These are phyloP conservation scores for Semnopithecus entellus DNA, from an alignment of 2,113 vertebrate species.

Conservation along the genomic window DNA sequence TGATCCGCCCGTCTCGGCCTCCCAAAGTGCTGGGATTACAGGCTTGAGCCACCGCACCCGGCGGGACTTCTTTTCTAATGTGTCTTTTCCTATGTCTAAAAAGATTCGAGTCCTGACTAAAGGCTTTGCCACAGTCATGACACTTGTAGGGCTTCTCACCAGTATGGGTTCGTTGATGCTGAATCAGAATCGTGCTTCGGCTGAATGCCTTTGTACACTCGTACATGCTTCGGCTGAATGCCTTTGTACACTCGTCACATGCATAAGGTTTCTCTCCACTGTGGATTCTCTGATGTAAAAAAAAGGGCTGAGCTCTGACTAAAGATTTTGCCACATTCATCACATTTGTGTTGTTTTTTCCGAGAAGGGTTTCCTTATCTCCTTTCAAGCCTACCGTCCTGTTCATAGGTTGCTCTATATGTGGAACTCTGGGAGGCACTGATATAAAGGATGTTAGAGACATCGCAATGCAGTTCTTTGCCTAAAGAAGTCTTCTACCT, in stretches of 20 bases:
- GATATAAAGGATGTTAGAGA: background rate
- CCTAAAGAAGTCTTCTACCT: slow-evolving; percentile 20
- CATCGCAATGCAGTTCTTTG: background rate
- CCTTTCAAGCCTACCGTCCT: slow-evolving; percentile 35
- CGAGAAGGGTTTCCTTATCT: slow-evolving; percentile 30
- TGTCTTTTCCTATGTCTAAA: slow-evolving; percentile 58
- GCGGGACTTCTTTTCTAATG: slow-evolving; percentile 4
- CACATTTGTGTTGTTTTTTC: slow-evolving; percentile 71
- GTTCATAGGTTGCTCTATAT: background rate
- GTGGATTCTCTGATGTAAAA: slow-evolving; percentile 68
- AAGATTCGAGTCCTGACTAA: slow-evolving; percentile 65
- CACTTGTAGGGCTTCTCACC: slow-evolving; percentile 67
- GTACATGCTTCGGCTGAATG: slow-evolving; percentile 57
- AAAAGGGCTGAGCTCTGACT: slow-evolving; percentile 74
- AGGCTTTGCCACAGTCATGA: slow-evolving; percentile 67
- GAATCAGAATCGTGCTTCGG: slow-evolving; percentile 64
- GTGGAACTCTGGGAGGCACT: background rate
- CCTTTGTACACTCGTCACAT: slow-evolving; percentile 56
- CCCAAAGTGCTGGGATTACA: too few relatives aligned
- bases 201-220: slow-evolving; percentile 71
- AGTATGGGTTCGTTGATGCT: slow-evolving; percentile 65
- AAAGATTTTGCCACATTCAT: slow-evolving; percentile 74
- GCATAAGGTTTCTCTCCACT: slow-evolving; percentile 70
- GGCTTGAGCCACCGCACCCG: too few relatives aligned
- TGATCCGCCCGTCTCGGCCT: too few relatives aligned